Conservation (phyloP, 1,140 invertebrate species). For the Probaryconus sp. region DNA sequence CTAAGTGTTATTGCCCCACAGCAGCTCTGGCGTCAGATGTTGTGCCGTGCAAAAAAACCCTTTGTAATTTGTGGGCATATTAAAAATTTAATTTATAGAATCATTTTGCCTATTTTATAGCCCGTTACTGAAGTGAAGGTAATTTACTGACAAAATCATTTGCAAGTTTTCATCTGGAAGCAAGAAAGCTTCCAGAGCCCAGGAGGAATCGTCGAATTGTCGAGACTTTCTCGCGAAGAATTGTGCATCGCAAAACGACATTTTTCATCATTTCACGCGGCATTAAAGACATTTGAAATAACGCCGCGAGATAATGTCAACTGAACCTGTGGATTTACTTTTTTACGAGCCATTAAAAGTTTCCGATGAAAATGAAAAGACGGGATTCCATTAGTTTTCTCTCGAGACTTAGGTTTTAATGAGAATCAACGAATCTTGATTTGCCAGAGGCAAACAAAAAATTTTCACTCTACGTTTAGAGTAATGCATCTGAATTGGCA, state of each 20-base stretch:
- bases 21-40: conserved; percentile 40
- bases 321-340: too few relatives aligned
- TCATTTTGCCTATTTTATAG: conserved; percentile 3
- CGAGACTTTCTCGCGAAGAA: conserved; percentile 7
- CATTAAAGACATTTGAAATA: conserved; percentile 1
- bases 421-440: too few relatives aligned
- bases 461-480: too few relatives aligned
- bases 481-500: too few relatives aligned
- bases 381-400: too few relatives aligned
- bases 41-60: neutral
- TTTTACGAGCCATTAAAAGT: conserved; percentile 1
- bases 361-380: neutral
- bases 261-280: conserved; percentile 11
- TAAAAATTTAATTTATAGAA: conserved; percentile 8
- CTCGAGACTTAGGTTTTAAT: too few relatives aligned
- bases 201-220: conserved; percentile 6
- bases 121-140: neutral
- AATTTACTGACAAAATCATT: conserved; percentile 11
- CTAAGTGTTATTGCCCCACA: conserved; percentile 36
- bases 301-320: neutral
- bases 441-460: too few relatives aligned
- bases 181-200: conserved; percentile 6
- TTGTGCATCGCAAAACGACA: conserved; percentile 24
- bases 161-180: conserved; percentile 4
- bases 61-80: conserved; percentile 2